Evolutionary conservation across 2,797 vertebrate species (phyloP).

Genomic region (Paedocypris micromegethes): DNA sequence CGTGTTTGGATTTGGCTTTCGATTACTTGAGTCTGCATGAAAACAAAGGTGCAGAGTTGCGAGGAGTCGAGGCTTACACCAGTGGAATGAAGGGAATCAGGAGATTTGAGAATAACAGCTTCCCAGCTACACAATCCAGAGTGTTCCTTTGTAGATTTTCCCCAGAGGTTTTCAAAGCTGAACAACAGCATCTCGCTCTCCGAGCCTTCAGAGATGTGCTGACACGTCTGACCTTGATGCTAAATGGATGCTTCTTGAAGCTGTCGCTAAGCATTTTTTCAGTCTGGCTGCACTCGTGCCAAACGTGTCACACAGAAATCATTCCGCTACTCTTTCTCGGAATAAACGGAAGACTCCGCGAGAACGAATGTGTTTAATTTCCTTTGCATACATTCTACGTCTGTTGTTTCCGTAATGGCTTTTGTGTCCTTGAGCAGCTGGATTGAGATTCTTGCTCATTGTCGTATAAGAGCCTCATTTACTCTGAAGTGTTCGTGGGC

Average conservation of each 20-base stretch:
- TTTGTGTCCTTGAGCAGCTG: slow-evolving; percentile 6
- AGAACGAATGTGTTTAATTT: background rate
- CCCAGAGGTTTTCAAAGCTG: slow-evolving; percentile 52
- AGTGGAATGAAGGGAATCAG: slow-evolving; percentile 24
- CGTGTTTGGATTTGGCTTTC: background rate
- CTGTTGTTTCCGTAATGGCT: background rate
- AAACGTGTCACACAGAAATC: slow-evolving; percentile 39
- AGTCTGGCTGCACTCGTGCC: slow-evolving; percentile 35
- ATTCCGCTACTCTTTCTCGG: slow-evolving; percentile 7
- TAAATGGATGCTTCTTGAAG: slow-evolving; percentile 51
- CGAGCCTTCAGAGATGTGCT: slow-evolving; percentile 34
- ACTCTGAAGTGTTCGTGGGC: background rate
- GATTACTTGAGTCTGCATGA: slow-evolving; percentile 10
- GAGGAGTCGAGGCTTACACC: slow-evolving; percentile 7
- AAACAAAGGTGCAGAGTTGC: background rate
- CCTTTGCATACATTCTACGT: background rate
- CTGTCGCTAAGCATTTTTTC: slow-evolving; percentile 48
- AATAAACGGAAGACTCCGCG: background rate
- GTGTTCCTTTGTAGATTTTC: slow-evolving; percentile 56
- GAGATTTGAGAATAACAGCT: slow-evolving; percentile 30
- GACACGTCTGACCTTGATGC: slow-evolving; percentile 51
- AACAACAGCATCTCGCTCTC: slow-evolving; percentile 41
- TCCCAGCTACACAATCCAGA: slow-evolving; percentile 50
- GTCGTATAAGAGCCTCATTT: background rate
- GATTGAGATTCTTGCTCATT: background rate